A percentile compares a stretch with the other conserved stretches of the same genome.
Evolutionary conservation across 2,113 vertebrate genomes (phyloP).

Genomic region (Holacanthus passer): DNA sequence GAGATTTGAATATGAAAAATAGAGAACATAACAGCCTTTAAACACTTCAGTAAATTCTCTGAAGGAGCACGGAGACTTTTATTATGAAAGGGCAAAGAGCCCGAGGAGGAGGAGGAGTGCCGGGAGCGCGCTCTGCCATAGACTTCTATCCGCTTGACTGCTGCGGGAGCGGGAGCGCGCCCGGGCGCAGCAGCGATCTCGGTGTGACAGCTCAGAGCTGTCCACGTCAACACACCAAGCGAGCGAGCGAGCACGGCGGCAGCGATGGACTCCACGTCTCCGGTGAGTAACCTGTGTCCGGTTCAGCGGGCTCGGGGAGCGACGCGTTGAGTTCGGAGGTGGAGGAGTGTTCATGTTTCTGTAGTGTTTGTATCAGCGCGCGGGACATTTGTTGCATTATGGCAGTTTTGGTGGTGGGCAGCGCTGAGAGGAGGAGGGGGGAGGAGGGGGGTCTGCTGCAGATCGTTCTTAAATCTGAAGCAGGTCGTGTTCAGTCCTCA

Average conservation of each 20-base stretch:
- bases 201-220: constrained; percentile 86
- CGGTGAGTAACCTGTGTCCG: constrained; percentile 79
- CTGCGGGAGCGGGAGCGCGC: constrained; percentile 52
- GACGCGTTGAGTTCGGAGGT: neutral
- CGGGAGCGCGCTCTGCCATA: constrained; percentile 45
- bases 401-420: constrained; percentile 43
- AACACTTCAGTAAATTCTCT: neutral
- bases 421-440: neutral
- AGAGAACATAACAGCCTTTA: neutral
- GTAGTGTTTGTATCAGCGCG: neutral
- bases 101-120: neutral
- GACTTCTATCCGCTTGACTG: constrained; percentile 45
- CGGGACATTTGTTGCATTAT: constrained; percentile 68
- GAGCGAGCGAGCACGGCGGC: constrained; percentile 53
- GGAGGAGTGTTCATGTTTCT: neutral
- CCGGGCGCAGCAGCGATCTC: constrained; percentile 56
- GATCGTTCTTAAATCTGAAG: constrained; percentile 7
- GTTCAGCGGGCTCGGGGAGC: neutral
- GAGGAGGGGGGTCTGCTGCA: neutral
- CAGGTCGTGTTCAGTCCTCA: constrained; percentile 2
- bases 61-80: constrained; percentile 31
- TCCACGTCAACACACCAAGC: constrained; percentile 87
- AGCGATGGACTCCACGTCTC: constrained; percentile 84
- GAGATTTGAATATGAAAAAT: too few species aligned
- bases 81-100: constrained; percentile 10